Conservation (phyloP, 1,140 invertebrate genomes). For the Drosophila neocordata region DNA sequence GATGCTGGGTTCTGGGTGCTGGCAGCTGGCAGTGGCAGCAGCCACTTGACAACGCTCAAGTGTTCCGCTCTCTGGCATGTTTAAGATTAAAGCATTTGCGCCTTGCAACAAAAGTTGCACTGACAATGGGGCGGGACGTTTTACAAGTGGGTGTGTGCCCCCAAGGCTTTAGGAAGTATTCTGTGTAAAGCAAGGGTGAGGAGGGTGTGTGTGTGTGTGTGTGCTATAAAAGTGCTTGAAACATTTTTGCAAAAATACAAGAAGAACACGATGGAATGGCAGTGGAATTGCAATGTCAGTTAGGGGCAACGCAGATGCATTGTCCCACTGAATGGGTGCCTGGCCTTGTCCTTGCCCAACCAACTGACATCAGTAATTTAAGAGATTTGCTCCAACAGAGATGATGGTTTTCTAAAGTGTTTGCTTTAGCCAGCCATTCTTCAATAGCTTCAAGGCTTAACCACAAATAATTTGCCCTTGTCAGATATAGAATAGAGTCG, state of each 20-base stretch:
- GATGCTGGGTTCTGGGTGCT: conserved; percentile 18
- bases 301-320: conserved; percentile 30
- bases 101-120: conserved; percentile 76
- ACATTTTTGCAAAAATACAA: conserved; percentile 63
- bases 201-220: too few species aligned
- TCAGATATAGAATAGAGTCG: too few species aligned
- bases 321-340: conserved; percentile 37
- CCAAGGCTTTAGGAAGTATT: conserved; percentile 24
- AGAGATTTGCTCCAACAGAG: background rate
- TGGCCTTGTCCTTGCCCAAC: conserved; percentile 72
- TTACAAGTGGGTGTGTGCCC: conserved; percentile 58
- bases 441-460: conserved; percentile 2
- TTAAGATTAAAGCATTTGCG: conserved; percentile 77
- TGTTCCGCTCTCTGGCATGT: conserved; percentile 76
- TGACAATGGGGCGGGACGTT: conserved; percentile 69
- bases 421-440: conserved; percentile 6
- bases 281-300: conserved; percentile 43
- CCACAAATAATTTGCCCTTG: background rate
- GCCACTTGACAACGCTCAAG: conserved; percentile 76
- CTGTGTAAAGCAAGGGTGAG: background rate
- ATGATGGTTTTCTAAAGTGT: conserved; percentile 11
- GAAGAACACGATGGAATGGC: conserved; percentile 69
- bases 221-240: conserved; percentile 75
- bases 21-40: conserved; percentile 59
- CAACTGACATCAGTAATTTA: conserved; percentile 41